These are phyloP conservation scores for Ambastaia sidthimunki DNA, from an alignment of 2,797 vertebrate genomes.

Conservation along the genomic window DNA sequence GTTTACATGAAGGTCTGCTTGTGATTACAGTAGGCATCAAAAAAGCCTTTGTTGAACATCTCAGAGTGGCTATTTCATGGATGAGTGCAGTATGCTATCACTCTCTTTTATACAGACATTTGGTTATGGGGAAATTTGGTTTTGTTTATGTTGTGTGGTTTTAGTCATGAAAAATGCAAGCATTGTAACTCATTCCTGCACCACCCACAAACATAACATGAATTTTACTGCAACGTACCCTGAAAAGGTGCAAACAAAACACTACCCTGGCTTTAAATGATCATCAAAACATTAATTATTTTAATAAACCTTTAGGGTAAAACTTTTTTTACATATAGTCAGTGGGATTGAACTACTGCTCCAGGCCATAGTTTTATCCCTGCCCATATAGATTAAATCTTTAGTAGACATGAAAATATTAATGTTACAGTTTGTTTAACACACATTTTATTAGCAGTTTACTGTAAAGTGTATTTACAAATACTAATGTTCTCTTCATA, in stretches of 20 bases:
- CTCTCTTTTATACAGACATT: background rate
- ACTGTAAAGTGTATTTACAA: background rate
- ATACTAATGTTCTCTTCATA: slow-evolving; percentile 8
- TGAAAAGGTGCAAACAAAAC: background rate
- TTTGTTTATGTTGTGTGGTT: background rate
- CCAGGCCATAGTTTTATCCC: background rate
- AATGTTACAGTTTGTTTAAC: background rate
- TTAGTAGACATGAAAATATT: background rate
- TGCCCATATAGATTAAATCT: background rate
- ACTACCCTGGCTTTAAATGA: background rate
- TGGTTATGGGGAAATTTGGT: background rate
- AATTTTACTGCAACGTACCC: background rate
- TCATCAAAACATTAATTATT: no score
- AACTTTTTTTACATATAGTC: no score
- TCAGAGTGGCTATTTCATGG: background rate
- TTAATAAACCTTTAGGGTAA: no score
- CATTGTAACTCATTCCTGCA: background rate
- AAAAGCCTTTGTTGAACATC: background rate
- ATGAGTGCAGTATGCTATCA: background rate
- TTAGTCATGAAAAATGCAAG: background rate
- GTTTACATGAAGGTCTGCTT: slow-evolving; percentile 2
- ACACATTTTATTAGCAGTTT: no score
- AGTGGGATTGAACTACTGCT: no score
- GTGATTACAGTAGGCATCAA: background rate
- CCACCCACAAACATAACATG: no score